phyloP scores from a whole-genome alignment of 2,113 vertebrate genomes.

The Jacana jacana region DNA sequence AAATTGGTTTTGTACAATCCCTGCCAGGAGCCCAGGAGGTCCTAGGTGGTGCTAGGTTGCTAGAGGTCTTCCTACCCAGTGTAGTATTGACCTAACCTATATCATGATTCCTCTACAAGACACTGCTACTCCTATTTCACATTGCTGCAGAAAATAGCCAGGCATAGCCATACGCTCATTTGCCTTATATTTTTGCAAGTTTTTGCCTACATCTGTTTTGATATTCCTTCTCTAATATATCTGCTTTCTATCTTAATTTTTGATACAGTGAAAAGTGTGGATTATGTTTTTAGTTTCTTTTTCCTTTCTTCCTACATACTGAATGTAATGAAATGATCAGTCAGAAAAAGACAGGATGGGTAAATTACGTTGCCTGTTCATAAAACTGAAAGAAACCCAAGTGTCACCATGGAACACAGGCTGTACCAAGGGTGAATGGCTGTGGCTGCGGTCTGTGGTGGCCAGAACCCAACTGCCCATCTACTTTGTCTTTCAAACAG shows the following conservation, averaged over 20 bases:
- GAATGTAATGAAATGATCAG: not conserved
- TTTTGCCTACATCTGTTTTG: not conserved
- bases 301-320: not conserved
- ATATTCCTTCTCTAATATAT: not conserved
- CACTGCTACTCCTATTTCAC: not conserved
- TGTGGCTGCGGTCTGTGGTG: not conserved
- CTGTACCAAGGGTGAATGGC: not conserved
- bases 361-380: not conserved
- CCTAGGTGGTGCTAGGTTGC: not conserved
- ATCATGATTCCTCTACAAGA: not conserved
- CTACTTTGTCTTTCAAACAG: not conserved
- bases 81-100: not conserved
- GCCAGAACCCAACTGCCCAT: not conserved
- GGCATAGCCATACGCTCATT: not conserved
- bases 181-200: not conserved
- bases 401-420: not conserved
- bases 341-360: not conserved
- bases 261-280: not conserved
- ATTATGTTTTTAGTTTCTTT: not conserved
- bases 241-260: not conserved
- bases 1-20: not conserved
- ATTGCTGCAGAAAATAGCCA: not conserved
- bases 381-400: not conserved
- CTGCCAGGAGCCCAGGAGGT: not conserved
- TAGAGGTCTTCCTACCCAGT: not conserved